Evolutionary conservation across 1,140 invertebrate genomes (phyloP).

Genomic region (Rhopalosiphum maidis): DNA sequence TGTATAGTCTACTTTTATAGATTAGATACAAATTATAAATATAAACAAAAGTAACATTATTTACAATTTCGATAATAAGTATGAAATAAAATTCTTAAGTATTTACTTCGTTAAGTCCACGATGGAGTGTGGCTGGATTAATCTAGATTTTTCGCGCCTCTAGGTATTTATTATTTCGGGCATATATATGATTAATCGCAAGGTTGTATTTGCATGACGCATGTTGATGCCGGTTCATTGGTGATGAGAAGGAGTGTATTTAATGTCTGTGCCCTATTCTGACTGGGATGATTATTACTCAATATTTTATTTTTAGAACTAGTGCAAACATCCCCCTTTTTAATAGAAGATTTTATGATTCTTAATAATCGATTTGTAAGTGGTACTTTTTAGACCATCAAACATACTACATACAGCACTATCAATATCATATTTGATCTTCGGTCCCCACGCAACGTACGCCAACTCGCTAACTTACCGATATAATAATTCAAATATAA

Average conservation of each 20-base stretch:
- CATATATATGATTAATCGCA: neutral
- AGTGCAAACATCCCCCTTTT: neutral
- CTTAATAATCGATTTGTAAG: neutral
- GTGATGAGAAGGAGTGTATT: neutral
- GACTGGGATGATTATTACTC: neutral
- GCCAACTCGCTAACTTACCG: neutral
- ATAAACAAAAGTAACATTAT: neutral
- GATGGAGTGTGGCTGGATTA: neutral
- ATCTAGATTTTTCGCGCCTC: neutral
- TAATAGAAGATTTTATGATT: neutral
- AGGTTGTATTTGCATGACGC: neutral
- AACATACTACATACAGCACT: too few species aligned
- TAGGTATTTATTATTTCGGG: neutral
- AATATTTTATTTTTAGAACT: neutral
- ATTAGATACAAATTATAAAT: neutral
- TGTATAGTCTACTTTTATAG: neutral
- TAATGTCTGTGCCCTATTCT: neutral
- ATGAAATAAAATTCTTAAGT: neutral
- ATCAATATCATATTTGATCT: neutral
- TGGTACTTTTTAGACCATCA: neutral
- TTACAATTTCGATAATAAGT: neutral
- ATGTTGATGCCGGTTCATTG: neutral
- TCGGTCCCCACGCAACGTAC: neutral
- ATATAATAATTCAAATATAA: neutral
- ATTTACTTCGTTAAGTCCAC: neutral